These are phyloP conservation scores for Noctua pronuba DNA, from an alignment of 2,888 invertebrate genomes.

Conservation along the genomic window DNA sequence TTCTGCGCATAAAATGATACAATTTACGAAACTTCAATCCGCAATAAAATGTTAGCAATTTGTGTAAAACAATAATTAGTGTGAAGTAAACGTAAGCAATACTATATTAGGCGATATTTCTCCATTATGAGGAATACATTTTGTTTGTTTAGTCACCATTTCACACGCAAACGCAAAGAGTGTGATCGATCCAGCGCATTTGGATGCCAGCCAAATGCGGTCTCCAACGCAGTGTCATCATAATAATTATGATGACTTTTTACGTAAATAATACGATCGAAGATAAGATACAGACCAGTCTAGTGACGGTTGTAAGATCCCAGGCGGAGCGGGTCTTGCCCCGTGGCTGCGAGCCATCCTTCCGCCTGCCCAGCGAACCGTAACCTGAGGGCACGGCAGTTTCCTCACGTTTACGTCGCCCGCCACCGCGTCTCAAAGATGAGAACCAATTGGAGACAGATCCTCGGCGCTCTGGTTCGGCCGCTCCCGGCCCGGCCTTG, in stretches of 20 bases:
- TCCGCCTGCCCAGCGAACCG: constrained; percentile 89
- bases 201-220: constrained; percentile 85
- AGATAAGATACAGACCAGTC: constrained; percentile 89
- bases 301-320: constrained; percentile 91
- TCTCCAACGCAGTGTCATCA: constrained; percentile 79
- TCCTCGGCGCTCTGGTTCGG: constrained; percentile 91
- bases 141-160: constrained; percentile 80
- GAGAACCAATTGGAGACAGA: constrained; percentile 95
- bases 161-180: constrained; percentile 80
- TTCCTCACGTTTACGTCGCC: constrained; percentile 87
- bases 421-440: constrained; percentile 92
- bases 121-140: constrained; percentile 60
- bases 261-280: constrained; percentile 63
- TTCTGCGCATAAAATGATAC: constrained; percentile 40
- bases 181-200: constrained; percentile 86
- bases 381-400: constrained; percentile 83
- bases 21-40: constrained; percentile 26
- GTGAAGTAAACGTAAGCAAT: background rate
- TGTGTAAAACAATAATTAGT: constrained; percentile 6
- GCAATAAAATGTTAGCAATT: constrained; percentile 10
- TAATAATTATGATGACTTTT: constrained; percentile 44
- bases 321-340: constrained; percentile 90
- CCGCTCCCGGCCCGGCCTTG: constrained; percentile 86
- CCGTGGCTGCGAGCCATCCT: constrained; percentile 85
- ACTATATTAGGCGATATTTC: constrained; percentile 39